phyloP scores from a whole-genome alignment of 1,140 invertebrate genomes.

The Leucophenga varia region DNA sequence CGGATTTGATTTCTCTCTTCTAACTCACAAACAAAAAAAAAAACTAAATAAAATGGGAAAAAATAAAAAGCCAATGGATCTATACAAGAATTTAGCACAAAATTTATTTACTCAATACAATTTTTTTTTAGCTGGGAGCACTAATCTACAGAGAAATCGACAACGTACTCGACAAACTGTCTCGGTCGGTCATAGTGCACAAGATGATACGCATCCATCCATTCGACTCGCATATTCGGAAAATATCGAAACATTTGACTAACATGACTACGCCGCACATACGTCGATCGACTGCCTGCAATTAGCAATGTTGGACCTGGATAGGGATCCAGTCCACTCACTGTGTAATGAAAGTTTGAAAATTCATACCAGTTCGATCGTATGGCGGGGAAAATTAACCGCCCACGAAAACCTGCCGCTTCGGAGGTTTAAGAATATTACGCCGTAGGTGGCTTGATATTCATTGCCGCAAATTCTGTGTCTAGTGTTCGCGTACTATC shows the following conservation, averaged over 20 bases:
- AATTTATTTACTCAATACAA: too few relatives aligned
- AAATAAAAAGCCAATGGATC: too few relatives aligned
- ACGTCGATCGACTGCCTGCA: conserved; percentile 5
- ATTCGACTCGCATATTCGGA: conserved; percentile 16
- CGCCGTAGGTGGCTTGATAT: too few relatives aligned
- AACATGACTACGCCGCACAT: conserved; percentile 11
- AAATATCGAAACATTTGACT: conserved; percentile 17
- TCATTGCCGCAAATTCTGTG: background rate
- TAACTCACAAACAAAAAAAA: too few relatives aligned
- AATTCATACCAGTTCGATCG: conserved; percentile 15
- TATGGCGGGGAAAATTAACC: conserved; percentile 17
- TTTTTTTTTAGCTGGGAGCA: too few relatives aligned
- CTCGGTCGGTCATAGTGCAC: conserved; percentile 13
- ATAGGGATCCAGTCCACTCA: conserved; percentile 5
- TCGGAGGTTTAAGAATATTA: conserved; percentile 6
- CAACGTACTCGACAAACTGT: conserved; percentile 20
- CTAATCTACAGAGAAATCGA: too few relatives aligned
- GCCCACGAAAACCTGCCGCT: conserved; percentile 13
- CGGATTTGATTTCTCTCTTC: too few relatives aligned
- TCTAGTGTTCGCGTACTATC: background rate
- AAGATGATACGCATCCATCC: conserved; percentile 9
- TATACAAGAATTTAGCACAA: too few relatives aligned
- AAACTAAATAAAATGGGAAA: too few relatives aligned
- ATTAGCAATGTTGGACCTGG: conserved; percentile 19
- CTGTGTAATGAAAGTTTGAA: conserved; percentile 8